A percentile compares a stretch with the other conserved stretches of the same genome.
Conservation (phyloP, 2,797 vertebrate genomes). For the Australoheros facetus region DNA sequence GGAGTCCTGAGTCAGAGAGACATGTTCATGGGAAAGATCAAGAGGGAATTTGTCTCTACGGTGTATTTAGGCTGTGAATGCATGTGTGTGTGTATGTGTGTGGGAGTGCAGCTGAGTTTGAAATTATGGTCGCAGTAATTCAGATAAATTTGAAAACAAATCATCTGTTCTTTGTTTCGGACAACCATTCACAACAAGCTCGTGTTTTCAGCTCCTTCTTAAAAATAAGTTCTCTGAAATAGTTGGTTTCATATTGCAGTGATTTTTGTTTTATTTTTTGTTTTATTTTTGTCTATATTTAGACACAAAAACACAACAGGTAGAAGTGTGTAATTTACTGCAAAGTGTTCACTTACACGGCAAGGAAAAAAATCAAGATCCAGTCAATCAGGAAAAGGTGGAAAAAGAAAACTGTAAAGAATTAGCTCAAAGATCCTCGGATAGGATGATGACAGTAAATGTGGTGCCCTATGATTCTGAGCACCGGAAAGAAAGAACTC, state of each 20-base stretch:
- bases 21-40: slow-evolving; percentile 71
- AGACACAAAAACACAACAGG: rapidly evolving
- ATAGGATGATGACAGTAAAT: background rate
- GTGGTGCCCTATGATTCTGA: background rate
- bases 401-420: no score
- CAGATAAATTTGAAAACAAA: slow-evolving; percentile 25
- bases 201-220: background rate
- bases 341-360: background rate
- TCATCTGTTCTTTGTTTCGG: slow-evolving; percentile 4
- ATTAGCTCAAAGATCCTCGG: background rate
- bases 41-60: slow-evolving; percentile 59
- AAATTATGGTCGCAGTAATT: slow-evolving; percentile 9
- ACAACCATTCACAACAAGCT: background rate
- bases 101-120: slow-evolving; percentile 17
- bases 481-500: background rate
- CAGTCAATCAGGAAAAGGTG: background rate
- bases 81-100: slow-evolving; percentile 5
- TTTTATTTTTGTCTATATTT: background rate
- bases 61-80: slow-evolving; percentile 49
- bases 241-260: rapidly evolving
- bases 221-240: rapidly evolving
- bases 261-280: background rate
- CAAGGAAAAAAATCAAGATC: background rate
- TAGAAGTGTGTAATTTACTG: background rate
- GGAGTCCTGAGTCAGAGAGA: slow-evolving; percentile 49